Conservation (phyloP, 1,140 invertebrate species). For the Caenorhabditis tropicalis region DNA sequence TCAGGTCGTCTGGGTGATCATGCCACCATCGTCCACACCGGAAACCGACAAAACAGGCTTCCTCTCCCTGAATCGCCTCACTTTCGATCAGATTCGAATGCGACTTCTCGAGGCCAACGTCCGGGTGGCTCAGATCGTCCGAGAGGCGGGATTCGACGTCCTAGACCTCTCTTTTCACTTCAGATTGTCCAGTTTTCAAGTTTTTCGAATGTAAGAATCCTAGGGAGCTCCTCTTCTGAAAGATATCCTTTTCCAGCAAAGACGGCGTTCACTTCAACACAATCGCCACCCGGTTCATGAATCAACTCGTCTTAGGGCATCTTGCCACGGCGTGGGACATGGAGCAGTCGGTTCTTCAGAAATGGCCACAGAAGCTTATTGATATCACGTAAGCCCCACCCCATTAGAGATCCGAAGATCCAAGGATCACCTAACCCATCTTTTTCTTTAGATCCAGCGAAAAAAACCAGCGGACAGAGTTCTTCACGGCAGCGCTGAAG, state of each 20-base stretch:
- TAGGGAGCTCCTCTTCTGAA: not conserved
- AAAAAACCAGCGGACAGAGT: not conserved
- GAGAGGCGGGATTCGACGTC: conserved; percentile 7
- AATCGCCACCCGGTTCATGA: not conserved
- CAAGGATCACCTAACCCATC: not conserved
- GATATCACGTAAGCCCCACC: not conserved
- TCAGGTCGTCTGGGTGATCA: conserved; percentile 4
- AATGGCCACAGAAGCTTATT: not conserved
- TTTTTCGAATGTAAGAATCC: not conserved
- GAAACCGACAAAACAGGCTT: not conserved
- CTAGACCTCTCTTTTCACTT: conserved; percentile 6
- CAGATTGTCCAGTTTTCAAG: conserved; percentile 1
- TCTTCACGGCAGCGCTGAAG: not conserved
- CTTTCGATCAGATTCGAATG: not conserved
- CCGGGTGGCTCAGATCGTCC: not conserved
- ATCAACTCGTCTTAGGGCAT: not conserved
- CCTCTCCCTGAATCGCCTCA: not conserved
- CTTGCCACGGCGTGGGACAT: not conserved
- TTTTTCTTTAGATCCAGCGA: no score
- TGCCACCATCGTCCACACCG: not conserved
- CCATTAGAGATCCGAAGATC: not conserved
- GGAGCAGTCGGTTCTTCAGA: not conserved
- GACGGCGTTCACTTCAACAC: conserved; percentile 17
- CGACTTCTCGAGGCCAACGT: not conserved
- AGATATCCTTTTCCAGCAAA: not conserved